These are phyloP conservation scores for Ctenopoma multispine DNA, from an alignment of 2,797 vertebrate genomes.

Conservation along the genomic window DNA sequence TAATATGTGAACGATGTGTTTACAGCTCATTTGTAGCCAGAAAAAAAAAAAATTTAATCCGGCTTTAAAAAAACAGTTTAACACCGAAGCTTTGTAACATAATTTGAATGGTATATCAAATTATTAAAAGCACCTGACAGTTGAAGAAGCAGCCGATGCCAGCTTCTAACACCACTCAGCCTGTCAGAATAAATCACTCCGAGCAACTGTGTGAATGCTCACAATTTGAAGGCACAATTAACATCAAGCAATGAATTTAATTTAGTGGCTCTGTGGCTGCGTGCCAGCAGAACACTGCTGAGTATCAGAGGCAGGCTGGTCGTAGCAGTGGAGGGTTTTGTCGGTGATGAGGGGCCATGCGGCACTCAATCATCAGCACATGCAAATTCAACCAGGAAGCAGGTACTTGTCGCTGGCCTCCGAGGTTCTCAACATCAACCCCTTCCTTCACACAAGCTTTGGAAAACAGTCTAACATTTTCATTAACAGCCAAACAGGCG, in stretches of 20 bases:
- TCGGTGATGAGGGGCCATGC: constrained; percentile 17
- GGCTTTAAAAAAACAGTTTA: not conserved
- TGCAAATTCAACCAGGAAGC: constrained; percentile 67
- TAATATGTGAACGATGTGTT: not conserved
- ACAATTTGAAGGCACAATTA: constrained; percentile 1
- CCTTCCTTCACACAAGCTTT: constrained; percentile 4
- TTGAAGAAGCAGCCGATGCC: not conserved
- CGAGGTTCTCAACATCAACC: constrained; percentile 39
- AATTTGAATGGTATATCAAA: not conserved
- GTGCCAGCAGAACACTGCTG: constrained; percentile 15
- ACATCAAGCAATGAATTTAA: constrained; percentile 4
- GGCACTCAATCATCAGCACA: constrained; percentile 46
- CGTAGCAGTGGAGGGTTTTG: constrained; percentile 11
- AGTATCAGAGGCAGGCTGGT: constrained; percentile 3
- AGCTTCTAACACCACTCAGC: not conserved
- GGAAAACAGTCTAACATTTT: constrained; percentile 30
- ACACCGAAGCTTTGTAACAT: not conserved
- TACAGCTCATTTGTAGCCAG: not conserved
- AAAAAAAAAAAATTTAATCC: not conserved
- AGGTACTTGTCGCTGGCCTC: constrained; percentile 42
- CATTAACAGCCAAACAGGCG: constrained; percentile 35
- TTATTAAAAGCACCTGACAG: not conserved
- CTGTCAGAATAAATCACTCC: constrained; percentile 1
- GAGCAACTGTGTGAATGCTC: not conserved
- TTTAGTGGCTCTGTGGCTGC: constrained; percentile 9